phyloP scores from a whole-genome alignment of 2,797 vertebrate species.

The Decapterus maruadsi region DNA sequence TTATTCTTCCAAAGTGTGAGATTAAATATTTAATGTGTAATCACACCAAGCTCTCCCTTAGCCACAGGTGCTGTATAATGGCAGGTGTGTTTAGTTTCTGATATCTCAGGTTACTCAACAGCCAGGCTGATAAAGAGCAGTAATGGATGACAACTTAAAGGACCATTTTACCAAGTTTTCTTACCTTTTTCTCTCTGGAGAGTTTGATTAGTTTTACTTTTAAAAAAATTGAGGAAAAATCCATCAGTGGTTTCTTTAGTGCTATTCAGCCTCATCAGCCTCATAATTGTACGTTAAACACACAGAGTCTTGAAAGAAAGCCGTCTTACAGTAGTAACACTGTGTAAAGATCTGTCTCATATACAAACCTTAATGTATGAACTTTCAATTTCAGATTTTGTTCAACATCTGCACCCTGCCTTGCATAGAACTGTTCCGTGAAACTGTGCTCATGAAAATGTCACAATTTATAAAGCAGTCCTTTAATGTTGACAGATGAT shows the following conservation, averaged over 20 bases:
- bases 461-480: not conserved
- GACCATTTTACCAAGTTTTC: not conserved
- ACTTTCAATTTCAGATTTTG: too few species aligned
- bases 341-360: not conserved
- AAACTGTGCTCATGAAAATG: not conserved
- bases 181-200: not conserved
- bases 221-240: not conserved
- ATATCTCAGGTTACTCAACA: constrained; percentile 25
- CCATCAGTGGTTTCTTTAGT: not conserved
- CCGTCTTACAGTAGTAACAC: too few species aligned
- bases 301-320: not conserved
- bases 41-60: not conserved
- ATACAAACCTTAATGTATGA: not conserved
- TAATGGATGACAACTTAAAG: constrained; percentile 3
- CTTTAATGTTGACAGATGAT: not conserved
- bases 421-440: too few species aligned
- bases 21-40: constrained; percentile 21
- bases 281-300: not conserved
- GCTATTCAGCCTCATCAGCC: too few species aligned
- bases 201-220: too few species aligned
- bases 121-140: not conserved
- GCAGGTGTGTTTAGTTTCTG: constrained; percentile 46
- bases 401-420: too few species aligned
- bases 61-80: not conserved
- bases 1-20: not conserved